Evolutionary conservation across 2,888 invertebrate species (phyloP).

Genomic region (Drosophila neoperkinsi): DNA sequence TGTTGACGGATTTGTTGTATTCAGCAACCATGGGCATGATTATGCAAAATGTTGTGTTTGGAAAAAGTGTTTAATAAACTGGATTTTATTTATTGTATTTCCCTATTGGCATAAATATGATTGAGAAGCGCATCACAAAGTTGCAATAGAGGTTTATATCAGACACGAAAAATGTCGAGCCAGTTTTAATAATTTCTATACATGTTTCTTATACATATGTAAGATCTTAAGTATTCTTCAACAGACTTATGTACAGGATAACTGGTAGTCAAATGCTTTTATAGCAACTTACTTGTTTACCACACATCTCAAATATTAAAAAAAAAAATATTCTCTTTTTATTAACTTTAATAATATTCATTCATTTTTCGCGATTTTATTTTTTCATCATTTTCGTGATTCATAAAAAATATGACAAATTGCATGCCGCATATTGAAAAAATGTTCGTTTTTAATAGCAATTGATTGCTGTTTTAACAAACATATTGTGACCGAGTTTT

Average conservation of each 20-base stretch:
- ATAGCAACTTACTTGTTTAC: slow-evolving; percentile 3
- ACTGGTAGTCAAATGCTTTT: background rate
- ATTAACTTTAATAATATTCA: background rate
- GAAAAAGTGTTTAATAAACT: slow-evolving; percentile 20
- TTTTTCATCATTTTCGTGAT: slow-evolving; percentile 6
- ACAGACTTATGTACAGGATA: background rate
- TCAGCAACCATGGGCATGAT: slow-evolving; percentile 30
- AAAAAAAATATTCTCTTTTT: slow-evolving; percentile 16
- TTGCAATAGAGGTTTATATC: background rate
- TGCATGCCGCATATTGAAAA: slow-evolving; percentile 16
- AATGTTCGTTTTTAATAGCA: slow-evolving; percentile 24
- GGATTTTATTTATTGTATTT: slow-evolving; percentile 4
- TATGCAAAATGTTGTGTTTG: slow-evolving; percentile 24
- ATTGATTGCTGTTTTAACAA: slow-evolving; percentile 47
- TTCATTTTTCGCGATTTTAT: background rate
- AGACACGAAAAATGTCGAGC: background rate
- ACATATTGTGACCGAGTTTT: slow-evolving; percentile 41
- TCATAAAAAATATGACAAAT: slow-evolving; percentile 45
- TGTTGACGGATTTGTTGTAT: background rate
- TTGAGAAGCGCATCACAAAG: background rate
- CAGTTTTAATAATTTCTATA: background rate
- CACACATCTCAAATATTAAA: slow-evolving; percentile 36
- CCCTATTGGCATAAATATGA: slow-evolving; percentile 12
- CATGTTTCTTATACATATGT: background rate
- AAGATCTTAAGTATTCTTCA: background rate